These are phyloP conservation scores for Alces alces DNA, from an alignment of 2,113 vertebrate genomes.

Conservation along the genomic window DNA sequence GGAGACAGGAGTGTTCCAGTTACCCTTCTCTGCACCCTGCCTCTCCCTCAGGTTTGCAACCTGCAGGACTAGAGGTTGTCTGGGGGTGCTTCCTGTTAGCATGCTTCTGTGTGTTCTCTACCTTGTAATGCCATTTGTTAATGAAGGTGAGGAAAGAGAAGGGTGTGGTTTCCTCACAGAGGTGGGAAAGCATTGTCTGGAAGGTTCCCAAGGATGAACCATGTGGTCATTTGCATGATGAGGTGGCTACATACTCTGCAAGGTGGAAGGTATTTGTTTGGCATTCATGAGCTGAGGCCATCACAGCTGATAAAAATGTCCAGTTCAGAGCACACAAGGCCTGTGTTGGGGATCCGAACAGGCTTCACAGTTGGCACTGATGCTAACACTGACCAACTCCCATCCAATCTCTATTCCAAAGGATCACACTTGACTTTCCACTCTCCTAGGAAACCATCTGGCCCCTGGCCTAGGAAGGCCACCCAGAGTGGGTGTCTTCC, in stretches of 20 bases:
- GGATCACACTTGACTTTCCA: background rate
- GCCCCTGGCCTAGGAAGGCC: background rate
- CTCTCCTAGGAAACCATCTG: background rate
- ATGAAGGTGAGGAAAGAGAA: background rate
- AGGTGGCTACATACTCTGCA: background rate
- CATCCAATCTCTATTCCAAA: background rate
- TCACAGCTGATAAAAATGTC: background rate
- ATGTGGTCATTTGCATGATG: background rate
- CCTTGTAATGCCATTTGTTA: background rate
- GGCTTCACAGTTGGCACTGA: background rate
- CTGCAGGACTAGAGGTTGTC: background rate
- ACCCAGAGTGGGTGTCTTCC: background rate
- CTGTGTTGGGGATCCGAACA: background rate
- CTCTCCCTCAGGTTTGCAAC: background rate
- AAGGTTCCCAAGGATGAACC: background rate
- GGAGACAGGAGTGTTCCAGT: background rate
- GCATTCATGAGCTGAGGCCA: background rate
- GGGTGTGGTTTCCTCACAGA: background rate
- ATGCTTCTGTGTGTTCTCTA: background rate
- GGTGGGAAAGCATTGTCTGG: background rate
- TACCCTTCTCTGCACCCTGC: background rate
- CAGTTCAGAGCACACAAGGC: background rate
- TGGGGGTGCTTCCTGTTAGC: background rate
- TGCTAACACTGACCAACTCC: background rate
- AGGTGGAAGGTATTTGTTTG: background rate